phyloP scores from a whole-genome alignment of 2,888 invertebrate species.

The Aromia moschata region DNA sequence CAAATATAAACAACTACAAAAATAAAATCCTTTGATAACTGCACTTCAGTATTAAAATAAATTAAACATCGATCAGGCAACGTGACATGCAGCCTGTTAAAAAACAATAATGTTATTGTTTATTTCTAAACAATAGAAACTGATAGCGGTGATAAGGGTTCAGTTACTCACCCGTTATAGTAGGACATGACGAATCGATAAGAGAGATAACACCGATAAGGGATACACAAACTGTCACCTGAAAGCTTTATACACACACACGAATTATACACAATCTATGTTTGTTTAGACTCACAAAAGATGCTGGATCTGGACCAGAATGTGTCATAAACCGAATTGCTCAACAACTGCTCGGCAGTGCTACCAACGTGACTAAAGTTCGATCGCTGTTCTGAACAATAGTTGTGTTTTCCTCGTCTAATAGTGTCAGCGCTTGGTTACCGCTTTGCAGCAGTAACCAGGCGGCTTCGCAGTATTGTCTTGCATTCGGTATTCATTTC shows the following conservation, averaged over 20 bases:
- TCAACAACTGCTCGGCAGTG: slow-evolving; percentile 10
- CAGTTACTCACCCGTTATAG: slow-evolving; percentile 39
- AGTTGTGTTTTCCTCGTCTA: too few relatives aligned
- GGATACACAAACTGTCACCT: slow-evolving; percentile 21
- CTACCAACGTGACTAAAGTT: slow-evolving; percentile 13
- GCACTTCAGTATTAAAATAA: too few relatives aligned
- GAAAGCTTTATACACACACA: slow-evolving; percentile 11
- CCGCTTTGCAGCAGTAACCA: too few relatives aligned
- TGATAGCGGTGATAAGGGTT: slow-evolving; percentile 7
- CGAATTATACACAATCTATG: slow-evolving; percentile 16
- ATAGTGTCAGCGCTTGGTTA: too few relatives aligned
- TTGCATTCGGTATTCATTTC: too few relatives aligned
- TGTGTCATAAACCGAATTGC: slow-evolving; percentile 31
- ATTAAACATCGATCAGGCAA: too few relatives aligned
- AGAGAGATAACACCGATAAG: slow-evolving; percentile 29
- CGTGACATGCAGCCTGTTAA: too few relatives aligned
- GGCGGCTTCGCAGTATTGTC: too few relatives aligned
- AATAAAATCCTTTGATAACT: too few relatives aligned
- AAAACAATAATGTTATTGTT: too few relatives aligned
- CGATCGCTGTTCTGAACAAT: too few relatives aligned
- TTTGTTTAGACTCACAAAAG: slow-evolving; percentile 26
- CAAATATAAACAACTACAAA: too few relatives aligned
- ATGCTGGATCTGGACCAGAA: slow-evolving; percentile 36
- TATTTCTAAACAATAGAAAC: slow-evolving; percentile 3
- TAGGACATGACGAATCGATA: slow-evolving; percentile 34